phyloP scores from a whole-genome alignment of 1,140 invertebrate genomes.

The Drosophila punjabiensis region DNA sequence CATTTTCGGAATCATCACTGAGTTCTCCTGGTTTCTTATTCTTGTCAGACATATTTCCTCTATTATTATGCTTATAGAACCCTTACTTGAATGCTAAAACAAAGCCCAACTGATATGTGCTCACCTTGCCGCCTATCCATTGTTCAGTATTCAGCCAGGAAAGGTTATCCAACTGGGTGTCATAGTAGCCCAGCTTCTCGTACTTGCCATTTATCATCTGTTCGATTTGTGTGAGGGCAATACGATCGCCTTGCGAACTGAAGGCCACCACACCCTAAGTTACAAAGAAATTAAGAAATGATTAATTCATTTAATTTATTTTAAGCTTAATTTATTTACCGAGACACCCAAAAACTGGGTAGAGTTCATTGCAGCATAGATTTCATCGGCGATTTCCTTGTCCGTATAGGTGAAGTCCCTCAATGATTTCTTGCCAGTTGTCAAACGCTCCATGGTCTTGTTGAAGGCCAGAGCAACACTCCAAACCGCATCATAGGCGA shows the following conservation, averaged over 20 bases:
- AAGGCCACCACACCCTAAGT: constrained; percentile 96
- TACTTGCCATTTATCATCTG: constrained; percentile 98
- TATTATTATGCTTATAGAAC: background rate
- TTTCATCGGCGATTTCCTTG: constrained; percentile 96
- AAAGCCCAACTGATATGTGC: constrained; percentile 14
- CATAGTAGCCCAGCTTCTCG: constrained; percentile 97
- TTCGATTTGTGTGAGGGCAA: constrained; percentile 99
- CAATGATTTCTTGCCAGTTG: constrained; percentile 91
- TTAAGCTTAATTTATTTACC: constrained; percentile 87
- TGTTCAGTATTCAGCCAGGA: constrained; percentile 96
- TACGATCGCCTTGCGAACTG: constrained; percentile 98
- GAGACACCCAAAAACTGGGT: constrained; percentile 99
- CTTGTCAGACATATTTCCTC: constrained; percentile 30
- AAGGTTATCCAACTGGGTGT: constrained; percentile 97
- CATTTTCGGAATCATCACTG: background rate
- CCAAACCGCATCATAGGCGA: constrained; percentile 99
- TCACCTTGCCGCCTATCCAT: constrained; percentile 91
- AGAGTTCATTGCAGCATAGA: constrained; percentile 98
- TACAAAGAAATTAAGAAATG: too few species aligned
- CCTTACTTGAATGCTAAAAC: background rate
- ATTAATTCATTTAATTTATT: background rate
- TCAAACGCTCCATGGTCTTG: constrained; percentile 95
- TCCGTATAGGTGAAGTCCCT: constrained; percentile 99
- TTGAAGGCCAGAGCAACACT: constrained; percentile 98
- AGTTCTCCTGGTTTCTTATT: background rate